A percentile compares a stretch with the other conserved stretches of the same genome.
Evolutionary conservation across 2,797 vertebrate species (phyloP).

Genomic region (Lindbergichthys nudifrons): DNA sequence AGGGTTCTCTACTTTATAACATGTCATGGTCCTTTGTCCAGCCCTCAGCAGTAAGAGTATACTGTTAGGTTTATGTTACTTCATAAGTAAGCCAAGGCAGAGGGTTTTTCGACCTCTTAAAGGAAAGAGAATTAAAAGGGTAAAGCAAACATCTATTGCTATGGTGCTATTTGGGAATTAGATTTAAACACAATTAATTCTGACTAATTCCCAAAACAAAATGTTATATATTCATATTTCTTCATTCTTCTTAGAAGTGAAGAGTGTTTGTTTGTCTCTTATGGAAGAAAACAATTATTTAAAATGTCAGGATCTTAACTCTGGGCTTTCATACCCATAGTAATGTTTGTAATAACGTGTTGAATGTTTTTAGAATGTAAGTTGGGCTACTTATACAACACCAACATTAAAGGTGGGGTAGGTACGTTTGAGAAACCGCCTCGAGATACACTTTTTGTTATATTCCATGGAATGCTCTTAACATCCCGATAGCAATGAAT

Average conservation of each 20-base stretch:
- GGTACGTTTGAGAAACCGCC: no score
- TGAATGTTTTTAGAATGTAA: background rate
- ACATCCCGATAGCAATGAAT: no score
- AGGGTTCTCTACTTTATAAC: conserved; percentile 15
- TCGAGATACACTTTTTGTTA: no score
- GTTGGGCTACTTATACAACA: background rate
- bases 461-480: no score
- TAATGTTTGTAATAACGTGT: background rate
- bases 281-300: background rate
- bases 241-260: background rate
- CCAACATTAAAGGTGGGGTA: no score
- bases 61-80: conserved; percentile 23
- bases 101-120: conserved; percentile 1
- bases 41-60: conserved; percentile 21
- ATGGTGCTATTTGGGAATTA: background rate
- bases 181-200: background rate
- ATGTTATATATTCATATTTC: background rate
- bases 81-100: background rate
- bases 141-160: background rate
- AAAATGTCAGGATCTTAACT: background rate
- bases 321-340: no score
- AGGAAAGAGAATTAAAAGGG: background rate
- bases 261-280: background rate
- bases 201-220: background rate
- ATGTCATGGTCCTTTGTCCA: conserved; percentile 30